Evolutionary conservation across 2,113 vertebrate species (phyloP).

Genomic region (Pygoscelis antarcticus): DNA sequence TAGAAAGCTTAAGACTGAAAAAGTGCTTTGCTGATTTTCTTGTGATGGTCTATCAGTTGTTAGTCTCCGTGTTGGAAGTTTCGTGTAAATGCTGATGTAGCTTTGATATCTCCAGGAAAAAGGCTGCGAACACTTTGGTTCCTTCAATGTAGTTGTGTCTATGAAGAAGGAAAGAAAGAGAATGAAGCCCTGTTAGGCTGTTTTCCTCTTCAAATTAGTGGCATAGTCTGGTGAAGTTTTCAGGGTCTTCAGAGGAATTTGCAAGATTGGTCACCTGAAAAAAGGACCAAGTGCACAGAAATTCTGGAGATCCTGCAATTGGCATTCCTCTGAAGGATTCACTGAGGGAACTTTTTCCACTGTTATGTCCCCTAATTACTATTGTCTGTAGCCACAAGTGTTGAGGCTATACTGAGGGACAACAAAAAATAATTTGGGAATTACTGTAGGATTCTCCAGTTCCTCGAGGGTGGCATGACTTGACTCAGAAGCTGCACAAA

Average conservation of each 20-base stretch:
- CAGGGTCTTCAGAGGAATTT: background rate
- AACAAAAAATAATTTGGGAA: background rate
- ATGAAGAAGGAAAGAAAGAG: background rate
- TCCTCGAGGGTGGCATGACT: background rate
- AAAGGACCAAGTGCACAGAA: background rate
- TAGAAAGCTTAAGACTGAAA: background rate
- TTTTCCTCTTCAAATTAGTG: background rate
- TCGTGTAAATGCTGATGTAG: background rate
- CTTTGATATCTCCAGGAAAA: constrained; percentile 78
- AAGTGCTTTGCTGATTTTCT: background rate
- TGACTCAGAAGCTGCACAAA: background rate
- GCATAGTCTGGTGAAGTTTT: background rate
- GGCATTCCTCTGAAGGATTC: background rate
- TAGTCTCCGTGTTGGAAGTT: background rate
- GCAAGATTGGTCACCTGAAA: background rate
- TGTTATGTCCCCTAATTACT: background rate
- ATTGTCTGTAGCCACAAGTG: background rate
- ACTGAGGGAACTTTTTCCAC: background rate
- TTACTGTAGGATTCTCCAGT: background rate
- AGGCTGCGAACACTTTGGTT: constrained; percentile 76
- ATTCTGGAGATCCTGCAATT: background rate
- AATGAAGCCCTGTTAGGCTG: background rate
- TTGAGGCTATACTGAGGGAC: background rate
- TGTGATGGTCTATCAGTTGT: background rate
- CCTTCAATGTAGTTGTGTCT: constrained; percentile 81